A percentile compares a stretch with the other conserved stretches of the same genome.
Evolutionary conservation across 92 coral and sea anemone species (phyloP).

Genomic region (Epizoanthus stellaris): DNA sequence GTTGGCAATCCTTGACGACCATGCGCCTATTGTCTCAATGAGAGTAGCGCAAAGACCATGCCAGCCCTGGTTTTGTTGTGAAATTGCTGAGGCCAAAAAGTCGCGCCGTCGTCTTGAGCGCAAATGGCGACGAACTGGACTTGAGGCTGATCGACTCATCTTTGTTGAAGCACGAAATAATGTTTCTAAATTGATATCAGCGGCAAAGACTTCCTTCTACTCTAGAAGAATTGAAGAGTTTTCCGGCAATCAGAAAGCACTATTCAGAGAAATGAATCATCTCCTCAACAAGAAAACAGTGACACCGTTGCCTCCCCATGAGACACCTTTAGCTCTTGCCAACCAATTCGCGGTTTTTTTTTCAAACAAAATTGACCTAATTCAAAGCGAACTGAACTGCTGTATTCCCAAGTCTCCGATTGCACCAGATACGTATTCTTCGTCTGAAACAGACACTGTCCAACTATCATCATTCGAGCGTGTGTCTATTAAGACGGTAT

Average conservation of each 20-base stretch:
- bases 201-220: not conserved
- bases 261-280: slow-evolving; percentile 10
- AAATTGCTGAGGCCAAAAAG: slow-evolving; percentile 18
- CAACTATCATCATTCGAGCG: slow-evolving; percentile 9
- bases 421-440: slow-evolving; percentile 37
- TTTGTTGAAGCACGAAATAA: not conserved
- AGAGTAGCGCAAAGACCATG: too few species aligned
- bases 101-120: not conserved
- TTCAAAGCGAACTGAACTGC: slow-evolving; percentile 18
- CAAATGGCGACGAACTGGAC: slow-evolving; percentile 9
- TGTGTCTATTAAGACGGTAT: too few species aligned
- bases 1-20: not conserved
- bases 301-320: not conserved
- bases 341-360: not conserved
- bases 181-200: slow-evolving; percentile 9
- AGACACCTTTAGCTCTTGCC: slow-evolving; percentile 10
- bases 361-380: slow-evolving; percentile 20
- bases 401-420: slow-evolving; percentile 29
- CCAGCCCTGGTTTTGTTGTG: slow-evolving; percentile 12
- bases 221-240: not conserved
- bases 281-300: too few species aligned
- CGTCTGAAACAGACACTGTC: slow-evolving; percentile 31
- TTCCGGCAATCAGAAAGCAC: slow-evolving; percentile 12
- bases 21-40: not conserved
- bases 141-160: slow-evolving; percentile 8